These are phyloP conservation scores for Equus quagga DNA, from an alignment of 2,113 vertebrate genomes.

Conservation along the genomic window DNA sequence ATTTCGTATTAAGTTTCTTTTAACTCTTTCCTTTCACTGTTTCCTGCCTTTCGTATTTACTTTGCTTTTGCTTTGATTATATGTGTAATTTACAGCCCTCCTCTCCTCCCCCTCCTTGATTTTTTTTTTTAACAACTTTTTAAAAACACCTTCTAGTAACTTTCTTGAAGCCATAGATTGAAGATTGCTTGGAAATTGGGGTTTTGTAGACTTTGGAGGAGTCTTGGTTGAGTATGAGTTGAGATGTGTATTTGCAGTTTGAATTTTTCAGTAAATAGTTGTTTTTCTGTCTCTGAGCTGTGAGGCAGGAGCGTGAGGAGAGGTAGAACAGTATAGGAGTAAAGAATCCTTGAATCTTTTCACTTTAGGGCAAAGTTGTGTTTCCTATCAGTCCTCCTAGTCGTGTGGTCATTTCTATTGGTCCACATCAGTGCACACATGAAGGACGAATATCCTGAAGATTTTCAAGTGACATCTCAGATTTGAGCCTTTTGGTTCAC, in stretches of 20 bases:
- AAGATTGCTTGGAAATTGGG: background rate
- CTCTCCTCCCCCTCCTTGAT: fast-evolving
- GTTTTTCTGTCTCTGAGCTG: background rate
- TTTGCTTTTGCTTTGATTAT: slow-evolving; percentile 43
- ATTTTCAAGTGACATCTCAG: slow-evolving; percentile 20
- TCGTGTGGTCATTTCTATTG: background rate
- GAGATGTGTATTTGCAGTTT: background rate
- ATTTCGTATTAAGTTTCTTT: background rate
- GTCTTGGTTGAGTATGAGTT: background rate
- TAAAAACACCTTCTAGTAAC: background rate
- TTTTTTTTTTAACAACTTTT: slow-evolving; percentile 5
- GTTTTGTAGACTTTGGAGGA: background rate
- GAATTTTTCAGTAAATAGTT: background rate
- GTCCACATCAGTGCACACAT: background rate
- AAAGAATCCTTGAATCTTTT: background rate
- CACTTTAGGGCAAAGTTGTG: background rate
- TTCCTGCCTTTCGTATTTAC: slow-evolving; percentile 41
- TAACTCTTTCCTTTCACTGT: background rate
- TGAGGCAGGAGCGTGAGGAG: background rate
- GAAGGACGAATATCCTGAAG: background rate
- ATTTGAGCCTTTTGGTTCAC: slow-evolving; percentile 37
- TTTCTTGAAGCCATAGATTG: background rate
- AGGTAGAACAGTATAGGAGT: background rate
- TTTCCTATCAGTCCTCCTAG: background rate
- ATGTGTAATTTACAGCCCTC: background rate